Conservation (phyloP, 2,113 vertebrate species). For the Chlorodrepanis virens region DNA sequence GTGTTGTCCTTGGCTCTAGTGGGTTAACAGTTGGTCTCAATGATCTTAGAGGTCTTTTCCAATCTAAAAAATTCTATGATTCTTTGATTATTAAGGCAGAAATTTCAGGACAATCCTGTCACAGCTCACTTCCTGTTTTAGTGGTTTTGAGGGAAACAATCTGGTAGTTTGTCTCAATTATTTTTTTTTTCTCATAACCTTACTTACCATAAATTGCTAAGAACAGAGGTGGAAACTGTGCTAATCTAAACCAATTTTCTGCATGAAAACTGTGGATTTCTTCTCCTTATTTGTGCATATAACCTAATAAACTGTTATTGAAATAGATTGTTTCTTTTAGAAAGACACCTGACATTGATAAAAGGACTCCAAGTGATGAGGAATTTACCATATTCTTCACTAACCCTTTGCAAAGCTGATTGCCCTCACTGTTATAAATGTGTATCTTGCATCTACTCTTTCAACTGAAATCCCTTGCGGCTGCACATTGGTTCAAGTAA, state of each 20-base stretch:
- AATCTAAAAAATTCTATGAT: background rate
- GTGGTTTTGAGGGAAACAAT: background rate
- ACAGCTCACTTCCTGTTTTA: background rate
- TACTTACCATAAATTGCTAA: background rate
- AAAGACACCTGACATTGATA: constrained; percentile 22
- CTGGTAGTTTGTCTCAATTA: background rate
- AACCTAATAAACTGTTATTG: background rate
- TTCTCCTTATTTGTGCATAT: background rate
- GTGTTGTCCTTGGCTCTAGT: background rate
- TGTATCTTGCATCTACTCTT: constrained; percentile 26
- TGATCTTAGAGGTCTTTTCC: background rate
- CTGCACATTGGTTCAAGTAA: constrained; percentile 41
- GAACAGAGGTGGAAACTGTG: background rate
- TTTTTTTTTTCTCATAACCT: background rate
- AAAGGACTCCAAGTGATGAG: constrained; percentile 21
- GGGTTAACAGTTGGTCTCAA: background rate
- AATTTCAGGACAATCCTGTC: background rate
- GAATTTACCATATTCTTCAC: constrained; percentile 29
- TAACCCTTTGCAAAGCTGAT: constrained; percentile 34
- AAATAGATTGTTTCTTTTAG: constrained; percentile 28
- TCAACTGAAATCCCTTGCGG: constrained; percentile 16
- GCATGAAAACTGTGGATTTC: background rate
- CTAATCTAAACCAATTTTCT: background rate
- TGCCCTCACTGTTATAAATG: constrained; percentile 35
- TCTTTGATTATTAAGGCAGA: background rate